phyloP scores from a whole-genome alignment of 1,140 invertebrate genomes.

The Caenorhabditis inopinata region DNA sequence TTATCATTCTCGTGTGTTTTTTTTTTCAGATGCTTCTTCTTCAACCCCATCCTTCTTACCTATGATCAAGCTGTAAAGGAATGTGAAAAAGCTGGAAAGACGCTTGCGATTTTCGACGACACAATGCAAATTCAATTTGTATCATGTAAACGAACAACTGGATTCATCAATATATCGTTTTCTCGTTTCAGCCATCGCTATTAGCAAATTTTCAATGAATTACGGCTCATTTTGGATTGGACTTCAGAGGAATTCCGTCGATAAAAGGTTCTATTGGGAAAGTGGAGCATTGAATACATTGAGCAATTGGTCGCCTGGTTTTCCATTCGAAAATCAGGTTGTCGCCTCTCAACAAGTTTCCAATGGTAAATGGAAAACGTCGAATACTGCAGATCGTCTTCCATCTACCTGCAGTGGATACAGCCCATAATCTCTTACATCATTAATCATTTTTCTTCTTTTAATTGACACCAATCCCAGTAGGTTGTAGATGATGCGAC shows the following conservation, averaged over 20 bases:
- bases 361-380: constrained; percentile 5
- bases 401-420: not conserved
- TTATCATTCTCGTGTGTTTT: not conserved
- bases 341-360: not conserved
- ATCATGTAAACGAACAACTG: not conserved
- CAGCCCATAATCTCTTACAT: not conserved
- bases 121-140: not conserved
- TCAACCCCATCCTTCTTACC: not conserved
- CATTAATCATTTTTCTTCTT: no score
- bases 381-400: not conserved
- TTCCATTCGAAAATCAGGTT: not conserved
- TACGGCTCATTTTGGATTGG: constrained; percentile 3
- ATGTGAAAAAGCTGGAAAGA: not conserved
- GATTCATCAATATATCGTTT: not conserved
- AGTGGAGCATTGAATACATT: not conserved
- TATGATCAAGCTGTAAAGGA: not conserved
- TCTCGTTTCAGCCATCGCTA: not conserved
- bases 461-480: no score
- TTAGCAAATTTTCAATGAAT: not conserved
- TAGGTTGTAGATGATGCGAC: no score
- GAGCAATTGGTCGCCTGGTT: not conserved
- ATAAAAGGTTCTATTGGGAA: not conserved
- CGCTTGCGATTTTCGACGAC: not conserved
- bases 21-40: not conserved
- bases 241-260: not conserved